phyloP scores from a whole-genome alignment of 2,888 invertebrate genomes.

The Lepeophtheirus nordmannii region DNA sequence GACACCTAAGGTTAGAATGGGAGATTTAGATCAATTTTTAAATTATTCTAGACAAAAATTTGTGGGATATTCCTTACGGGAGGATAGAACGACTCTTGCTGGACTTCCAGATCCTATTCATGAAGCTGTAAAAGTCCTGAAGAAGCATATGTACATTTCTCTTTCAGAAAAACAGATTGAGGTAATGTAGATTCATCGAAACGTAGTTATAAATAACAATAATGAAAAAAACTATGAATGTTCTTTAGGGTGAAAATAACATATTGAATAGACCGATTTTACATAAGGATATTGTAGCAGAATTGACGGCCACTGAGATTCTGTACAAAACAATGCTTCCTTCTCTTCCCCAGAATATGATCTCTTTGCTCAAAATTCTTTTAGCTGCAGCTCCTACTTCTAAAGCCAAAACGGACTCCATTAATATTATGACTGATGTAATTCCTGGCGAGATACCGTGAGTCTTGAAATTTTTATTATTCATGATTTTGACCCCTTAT shows the following conservation, averaged over 20 bases:
- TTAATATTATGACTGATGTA: conserved; percentile 94
- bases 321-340: conserved; percentile 87
- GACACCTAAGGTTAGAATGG: conserved; percentile 86
- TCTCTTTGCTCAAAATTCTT: conserved; percentile 84
- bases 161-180: conserved; percentile 79
- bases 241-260: neutral
- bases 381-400: conserved; percentile 96
- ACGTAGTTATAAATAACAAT: too few relatives aligned
- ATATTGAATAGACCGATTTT: conserved; percentile 63
- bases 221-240: too few relatives aligned
- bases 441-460: conserved; percentile 92
- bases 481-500: too few relatives aligned
- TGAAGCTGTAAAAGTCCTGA: conserved; percentile 79
- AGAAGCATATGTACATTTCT: conserved; percentile 83
- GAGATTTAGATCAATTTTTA: conserved; percentile 80
- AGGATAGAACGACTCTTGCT: conserved; percentile 70
- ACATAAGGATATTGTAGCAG: conserved; percentile 58
- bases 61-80: conserved; percentile 57
- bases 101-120: conserved; percentile 93
- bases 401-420: conserved; percentile 92
- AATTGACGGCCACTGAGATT: conserved; percentile 66
- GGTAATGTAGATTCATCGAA: conserved; percentile 17
- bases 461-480: conserved; percentile 32
- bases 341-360: conserved; percentile 92
- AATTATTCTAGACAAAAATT: conserved; percentile 84